Conservation (phyloP, 92 coral and sea anemone genomes). For the Actinernus sp. region DNA sequence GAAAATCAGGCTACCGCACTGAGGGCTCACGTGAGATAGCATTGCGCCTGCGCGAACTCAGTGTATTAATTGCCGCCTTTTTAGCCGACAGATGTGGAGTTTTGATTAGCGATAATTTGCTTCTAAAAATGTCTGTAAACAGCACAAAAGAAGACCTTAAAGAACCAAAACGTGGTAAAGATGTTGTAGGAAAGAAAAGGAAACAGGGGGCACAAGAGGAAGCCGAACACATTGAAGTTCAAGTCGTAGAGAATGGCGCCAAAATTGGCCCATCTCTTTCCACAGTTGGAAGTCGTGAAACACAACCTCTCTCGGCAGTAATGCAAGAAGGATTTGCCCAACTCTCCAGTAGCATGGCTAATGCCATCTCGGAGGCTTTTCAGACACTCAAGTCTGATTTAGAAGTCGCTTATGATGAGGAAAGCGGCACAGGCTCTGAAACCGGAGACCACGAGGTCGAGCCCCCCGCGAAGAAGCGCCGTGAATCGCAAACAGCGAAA, state of each 20-base stretch:
- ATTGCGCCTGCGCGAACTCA: slow-evolving; percentile 28
- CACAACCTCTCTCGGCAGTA: background rate
- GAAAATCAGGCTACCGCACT: too few relatives aligned
- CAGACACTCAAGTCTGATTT: slow-evolving; percentile 20
- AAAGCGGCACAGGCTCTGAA: background rate
- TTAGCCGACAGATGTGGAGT: background rate
- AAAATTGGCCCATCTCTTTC: slow-evolving; percentile 17
- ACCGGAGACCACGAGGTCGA: slow-evolving; percentile 25
- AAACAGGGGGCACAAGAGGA: slow-evolving; percentile 3
- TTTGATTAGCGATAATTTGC: slow-evolving; percentile 36
- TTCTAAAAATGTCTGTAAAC: background rate
- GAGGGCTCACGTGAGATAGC: slow-evolving; percentile 34
- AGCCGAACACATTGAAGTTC: background rate
- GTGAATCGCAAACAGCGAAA: background rate
- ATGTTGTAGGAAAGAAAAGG: too few relatives aligned
- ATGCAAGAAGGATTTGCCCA: slow-evolving; percentile 28
- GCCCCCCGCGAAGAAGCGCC: slow-evolving; percentile 44
- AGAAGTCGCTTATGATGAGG: slow-evolving; percentile 6
- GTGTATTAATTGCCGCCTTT: slow-evolving; percentile 16
- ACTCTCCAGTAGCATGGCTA: slow-evolving; percentile 33
- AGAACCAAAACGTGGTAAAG: slow-evolving; percentile 11
- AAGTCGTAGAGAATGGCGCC: slow-evolving; percentile 46
- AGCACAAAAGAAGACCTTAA: background rate
- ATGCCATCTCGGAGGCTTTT: slow-evolving; percentile 46
- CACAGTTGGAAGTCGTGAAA: background rate